Base-by-base conservation (phyloP, 2,113 vertebrate genomes). In the Scatophagus argus region DNA sequence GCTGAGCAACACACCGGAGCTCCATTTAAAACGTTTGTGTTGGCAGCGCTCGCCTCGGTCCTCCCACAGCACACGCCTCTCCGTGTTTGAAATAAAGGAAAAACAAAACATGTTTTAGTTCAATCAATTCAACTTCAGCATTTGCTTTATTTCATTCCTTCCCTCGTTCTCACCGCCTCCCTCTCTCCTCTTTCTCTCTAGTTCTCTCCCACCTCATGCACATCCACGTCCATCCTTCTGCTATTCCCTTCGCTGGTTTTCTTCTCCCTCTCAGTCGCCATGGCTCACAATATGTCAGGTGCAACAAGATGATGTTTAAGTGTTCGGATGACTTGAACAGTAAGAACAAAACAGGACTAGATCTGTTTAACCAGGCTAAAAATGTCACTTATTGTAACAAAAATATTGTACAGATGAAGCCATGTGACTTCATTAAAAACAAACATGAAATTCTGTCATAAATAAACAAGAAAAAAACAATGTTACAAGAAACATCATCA, bases 1-100 rank as follows among this genome's bases (percentile, higher is more conserved):
- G 77, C 86, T 87, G 82, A 88, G 86, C 84, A 88, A 92, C 60
- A 70, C 38, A 83, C 52, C 54, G 58, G 16, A 3, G 46, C 16
- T 44, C 49, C 16, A 27, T 77, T 74, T 87, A 74, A 87, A 86
- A 65, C 69, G 38, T 83, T 77, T 84, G 10, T 52, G 34, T 32
- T 68, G 77, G 73, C 73, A 21, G 44, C 60, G 43, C 16, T 41
- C 44, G 10, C 69, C 69, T 66, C 43, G 0, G 70, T 36, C 66
- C 62, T 77, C 82, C 84, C 68, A 74, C 79, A n/a, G 60, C 59
- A 69, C 70, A 56, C 23, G 54, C 10, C 44, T 44, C 29, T 51
- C 69, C 85, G 25, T 84, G 43, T 69, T 56, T 54, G 29, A 29
- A 66, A 23, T 10, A 51, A 65, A 73, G 76, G 23, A 68, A 32